Conservation (phyloP, 1,140 invertebrate genomes). For the Zaprionus inermis region DNA sequence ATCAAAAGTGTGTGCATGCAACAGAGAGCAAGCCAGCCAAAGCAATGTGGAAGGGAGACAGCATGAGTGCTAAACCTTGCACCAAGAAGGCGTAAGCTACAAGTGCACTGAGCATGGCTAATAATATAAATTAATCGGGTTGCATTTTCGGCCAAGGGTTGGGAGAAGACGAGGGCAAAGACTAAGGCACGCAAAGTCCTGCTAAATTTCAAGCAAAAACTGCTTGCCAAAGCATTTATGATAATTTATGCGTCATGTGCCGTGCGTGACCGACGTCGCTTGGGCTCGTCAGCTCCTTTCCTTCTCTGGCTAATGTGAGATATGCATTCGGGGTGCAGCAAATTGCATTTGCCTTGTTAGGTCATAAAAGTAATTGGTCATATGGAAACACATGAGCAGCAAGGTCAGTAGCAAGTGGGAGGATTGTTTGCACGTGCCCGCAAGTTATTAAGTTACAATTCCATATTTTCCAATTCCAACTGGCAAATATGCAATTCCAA, state of each 20-base stretch:
- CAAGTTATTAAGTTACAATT: not conserved
- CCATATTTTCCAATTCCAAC: not conserved
- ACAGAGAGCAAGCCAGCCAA: not conserved
- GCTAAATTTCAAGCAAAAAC: conserved; percentile 32
- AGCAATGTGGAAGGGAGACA: not conserved
- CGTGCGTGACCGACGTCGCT: conserved; percentile 57
- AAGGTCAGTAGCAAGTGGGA: conserved; percentile 25
- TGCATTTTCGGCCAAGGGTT: conserved; percentile 34
- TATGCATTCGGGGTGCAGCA: conserved; percentile 67
- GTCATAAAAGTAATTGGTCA: conserved; percentile 63
- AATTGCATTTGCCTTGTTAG: conserved; percentile 74
- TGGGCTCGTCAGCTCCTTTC: conserved; percentile 13
- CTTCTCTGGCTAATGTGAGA: conserved; percentile 31
- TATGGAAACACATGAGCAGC: conserved; percentile 13
- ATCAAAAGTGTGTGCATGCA: conserved; percentile 66
- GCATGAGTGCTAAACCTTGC: not conserved
- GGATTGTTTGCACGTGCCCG: not conserved
- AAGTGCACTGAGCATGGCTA: conserved; percentile 40
- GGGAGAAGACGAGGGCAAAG: not conserved
- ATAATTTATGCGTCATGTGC: conserved; percentile 69
- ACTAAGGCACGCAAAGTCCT: conserved; percentile 22
- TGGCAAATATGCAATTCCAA: not conserved
- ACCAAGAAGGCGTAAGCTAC: conserved; percentile 40
- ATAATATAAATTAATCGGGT: conserved; percentile 70
- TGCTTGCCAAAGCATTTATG: conserved; percentile 69